Conservation (phyloP, 2,888 invertebrate genomes). For the Lasioglossum oenotherae region DNA sequence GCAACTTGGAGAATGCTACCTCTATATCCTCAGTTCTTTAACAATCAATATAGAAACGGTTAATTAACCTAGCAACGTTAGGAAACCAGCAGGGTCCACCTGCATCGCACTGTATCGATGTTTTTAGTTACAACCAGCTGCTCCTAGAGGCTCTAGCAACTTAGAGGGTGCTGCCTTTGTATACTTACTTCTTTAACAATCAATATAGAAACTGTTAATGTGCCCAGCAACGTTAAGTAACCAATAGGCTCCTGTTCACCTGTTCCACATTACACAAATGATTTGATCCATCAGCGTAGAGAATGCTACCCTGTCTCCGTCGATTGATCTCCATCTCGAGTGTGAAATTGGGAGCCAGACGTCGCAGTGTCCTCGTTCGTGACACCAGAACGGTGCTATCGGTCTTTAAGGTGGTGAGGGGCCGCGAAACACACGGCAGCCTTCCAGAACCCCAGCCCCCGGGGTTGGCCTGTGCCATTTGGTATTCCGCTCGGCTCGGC, state of each 20-base stretch:
- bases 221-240: neutral
- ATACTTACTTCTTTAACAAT: neutral
- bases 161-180: neutral
- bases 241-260: neutral
- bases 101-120: no score
- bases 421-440: slow-evolving; percentile 11
- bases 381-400: slow-evolving; percentile 8
- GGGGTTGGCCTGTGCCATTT: slow-evolving; percentile 57
- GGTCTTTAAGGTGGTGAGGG: slow-evolving; percentile 36
- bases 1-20: no score
- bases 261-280: neutral
- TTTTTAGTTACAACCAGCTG: no score
- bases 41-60: no score
- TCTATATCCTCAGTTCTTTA: no score
- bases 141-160: neutral
- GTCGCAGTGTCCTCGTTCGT: neutral
- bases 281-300: neutral
- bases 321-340: neutral
- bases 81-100: neutral
- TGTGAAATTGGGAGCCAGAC: neutral
- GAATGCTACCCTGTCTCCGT: neutral
- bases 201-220: neutral
- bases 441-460: slow-evolving; percentile 16
- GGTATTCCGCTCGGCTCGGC: slow-evolving; percentile 72
- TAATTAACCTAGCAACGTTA: no score